phyloP scores from a whole-genome alignment of 2,113 vertebrate species.

The Phodopus roborovskii region DNA sequence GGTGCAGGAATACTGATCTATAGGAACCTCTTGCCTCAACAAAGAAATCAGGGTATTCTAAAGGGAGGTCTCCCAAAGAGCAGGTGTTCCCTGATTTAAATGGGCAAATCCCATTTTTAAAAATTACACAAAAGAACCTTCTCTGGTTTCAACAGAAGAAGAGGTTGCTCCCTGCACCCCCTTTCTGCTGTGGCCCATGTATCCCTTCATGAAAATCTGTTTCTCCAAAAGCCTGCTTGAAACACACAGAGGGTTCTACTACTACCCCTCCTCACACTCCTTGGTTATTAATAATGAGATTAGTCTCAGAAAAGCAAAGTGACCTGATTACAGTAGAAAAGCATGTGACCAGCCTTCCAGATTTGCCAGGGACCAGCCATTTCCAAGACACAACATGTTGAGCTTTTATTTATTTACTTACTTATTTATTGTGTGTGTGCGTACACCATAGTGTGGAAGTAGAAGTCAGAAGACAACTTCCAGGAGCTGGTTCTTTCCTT shows the following conservation, averaged over 20 bases:
- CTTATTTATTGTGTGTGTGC: background rate
- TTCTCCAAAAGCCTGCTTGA: background rate
- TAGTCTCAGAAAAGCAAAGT: background rate
- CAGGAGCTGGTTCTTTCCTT: background rate
- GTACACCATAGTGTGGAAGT: background rate
- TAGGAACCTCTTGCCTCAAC: conserved; percentile 32
- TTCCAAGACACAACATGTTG: background rate
- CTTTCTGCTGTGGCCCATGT: background rate
- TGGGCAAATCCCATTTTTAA: background rate
- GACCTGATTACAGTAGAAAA: background rate
- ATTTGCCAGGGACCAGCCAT: background rate
- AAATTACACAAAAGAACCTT: background rate
- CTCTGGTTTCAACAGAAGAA: background rate
- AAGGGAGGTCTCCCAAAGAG: background rate
- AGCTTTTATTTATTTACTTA: background rate
- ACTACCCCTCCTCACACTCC: rapidly evolving
- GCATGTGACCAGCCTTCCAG: background rate
- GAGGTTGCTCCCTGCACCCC: rapidly evolving
- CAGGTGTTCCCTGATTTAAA: background rate
- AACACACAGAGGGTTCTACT: background rate
- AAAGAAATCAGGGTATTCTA: background rate
- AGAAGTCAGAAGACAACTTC: background rate
- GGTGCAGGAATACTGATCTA: background rate
- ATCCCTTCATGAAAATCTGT: background rate
- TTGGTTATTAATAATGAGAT: background rate